phyloP scores from a whole-genome alignment of 2,888 invertebrate species.

The Drosophila birchii region DNA sequence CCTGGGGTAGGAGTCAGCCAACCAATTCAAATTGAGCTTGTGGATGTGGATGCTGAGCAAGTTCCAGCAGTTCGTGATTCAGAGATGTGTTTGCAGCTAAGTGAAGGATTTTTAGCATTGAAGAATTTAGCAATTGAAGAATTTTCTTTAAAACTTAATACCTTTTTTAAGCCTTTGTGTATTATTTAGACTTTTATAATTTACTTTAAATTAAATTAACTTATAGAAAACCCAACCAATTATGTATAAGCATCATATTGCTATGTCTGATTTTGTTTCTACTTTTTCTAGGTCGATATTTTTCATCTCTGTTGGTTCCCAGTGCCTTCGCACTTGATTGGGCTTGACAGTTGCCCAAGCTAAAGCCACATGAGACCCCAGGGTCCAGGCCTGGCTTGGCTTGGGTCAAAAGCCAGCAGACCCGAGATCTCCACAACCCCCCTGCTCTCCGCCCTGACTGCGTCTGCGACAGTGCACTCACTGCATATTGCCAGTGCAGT shows the following conservation, averaged over 20 bases:
- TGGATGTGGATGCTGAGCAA: conserved; percentile 4
- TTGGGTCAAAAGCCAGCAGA: conserved; percentile 42
- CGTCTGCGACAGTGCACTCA: conserved; percentile 32
- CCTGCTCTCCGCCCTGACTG: conserved; percentile 15
- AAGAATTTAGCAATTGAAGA: too few species aligned
- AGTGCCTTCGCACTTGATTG: conserved; percentile 74
- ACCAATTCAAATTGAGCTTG: conserved; percentile 21
- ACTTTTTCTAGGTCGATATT: neutral
- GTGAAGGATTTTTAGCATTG: neutral
- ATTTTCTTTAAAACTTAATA: neutral
- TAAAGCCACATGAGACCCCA: conserved; percentile 34
- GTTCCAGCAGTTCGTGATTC: conserved; percentile 6
- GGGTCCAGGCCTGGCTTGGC: conserved; percentile 25
- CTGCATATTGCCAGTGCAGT: conserved; percentile 76
- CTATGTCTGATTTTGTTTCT: neutral
- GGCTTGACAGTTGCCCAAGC: conserved; percentile 74
- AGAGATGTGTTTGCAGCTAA: conserved; percentile 5
- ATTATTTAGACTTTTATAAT: neutral
- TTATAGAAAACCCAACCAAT: neutral
- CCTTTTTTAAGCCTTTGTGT: neutral
- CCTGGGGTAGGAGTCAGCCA: conserved; percentile 13
- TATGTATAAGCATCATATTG: neutral
- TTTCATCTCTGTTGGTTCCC: conserved; percentile 15
- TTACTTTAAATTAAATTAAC: neutral
- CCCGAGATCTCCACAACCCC: conserved; percentile 6